These are phyloP conservation scores for Torymus aiolomorphi DNA, from an alignment of 2,888 invertebrate species.

Conservation along the genomic window DNA sequence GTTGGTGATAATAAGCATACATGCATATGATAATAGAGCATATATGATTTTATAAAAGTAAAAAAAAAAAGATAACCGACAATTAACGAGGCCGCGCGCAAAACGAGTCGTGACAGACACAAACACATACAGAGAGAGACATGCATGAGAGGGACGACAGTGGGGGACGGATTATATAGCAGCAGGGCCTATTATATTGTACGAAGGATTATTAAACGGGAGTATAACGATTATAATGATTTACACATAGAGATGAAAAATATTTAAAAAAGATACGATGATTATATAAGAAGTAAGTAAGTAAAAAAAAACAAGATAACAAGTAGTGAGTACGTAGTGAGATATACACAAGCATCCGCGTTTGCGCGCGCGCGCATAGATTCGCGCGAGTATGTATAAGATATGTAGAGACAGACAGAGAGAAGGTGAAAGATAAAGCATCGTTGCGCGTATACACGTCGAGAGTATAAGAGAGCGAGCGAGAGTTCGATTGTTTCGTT, in stretches of 20 bases:
- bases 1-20: constrained; percentile 68
- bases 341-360: constrained; percentile 17
- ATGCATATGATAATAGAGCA: constrained; percentile 59
- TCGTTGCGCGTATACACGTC: constrained; percentile 16
- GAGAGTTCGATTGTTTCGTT: constrained; percentile 26
- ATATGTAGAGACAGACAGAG: constrained; percentile 34
- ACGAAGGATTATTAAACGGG: constrained; percentile 5
- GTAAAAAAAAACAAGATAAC: neutral
- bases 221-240: no score
- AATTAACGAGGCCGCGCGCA: constrained; percentile 34
- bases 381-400: no score
- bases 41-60: constrained; percentile 64
- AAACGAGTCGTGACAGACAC: constrained; percentile 23
- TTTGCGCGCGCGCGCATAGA: no score
- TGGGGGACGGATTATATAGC: neutral
- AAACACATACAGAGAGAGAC: constrained; percentile 31
- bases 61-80: neutral
- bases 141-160: constrained; percentile 20
- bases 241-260: neutral
- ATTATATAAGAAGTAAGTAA: neutral
- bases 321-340: constrained; percentile 16
- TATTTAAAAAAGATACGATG: constrained; percentile 21
- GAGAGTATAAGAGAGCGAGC: constrained; percentile 27
- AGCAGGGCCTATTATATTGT: neutral
- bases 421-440: constrained; percentile 9